phyloP scores from a whole-genome alignment of 2,888 invertebrate species.

The Chloromyia formosa region DNA sequence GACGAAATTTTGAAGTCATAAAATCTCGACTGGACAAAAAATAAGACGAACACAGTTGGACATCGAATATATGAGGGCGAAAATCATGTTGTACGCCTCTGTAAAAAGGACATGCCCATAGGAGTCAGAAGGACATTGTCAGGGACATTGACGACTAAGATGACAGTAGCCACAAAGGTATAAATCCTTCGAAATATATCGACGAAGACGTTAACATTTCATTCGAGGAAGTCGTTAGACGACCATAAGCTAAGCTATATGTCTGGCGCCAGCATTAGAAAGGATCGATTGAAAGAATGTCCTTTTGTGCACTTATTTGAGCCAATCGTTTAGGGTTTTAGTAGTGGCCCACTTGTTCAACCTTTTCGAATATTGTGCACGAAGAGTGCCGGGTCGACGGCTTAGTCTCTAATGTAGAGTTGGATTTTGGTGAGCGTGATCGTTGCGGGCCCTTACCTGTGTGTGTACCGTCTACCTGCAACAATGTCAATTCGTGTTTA shows the following conservation, averaged over 20 bases:
- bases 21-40: conserved; percentile 24
- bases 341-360: conserved; percentile 9
- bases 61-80: conserved; percentile 22
- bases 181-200: conserved; percentile 36
- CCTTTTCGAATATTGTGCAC: conserved; percentile 10
- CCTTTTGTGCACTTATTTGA: conserved; percentile 37
- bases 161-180: conserved; percentile 28
- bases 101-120: not conserved
- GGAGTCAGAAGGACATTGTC: not conserved
- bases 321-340: conserved; percentile 11
- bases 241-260: conserved; percentile 55
- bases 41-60: conserved; percentile 31
- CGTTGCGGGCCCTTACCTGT: not conserved
- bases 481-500: conserved; percentile 42
- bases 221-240: conserved; percentile 43
- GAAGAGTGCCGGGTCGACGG: no score
- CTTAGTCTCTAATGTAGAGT: not conserved
- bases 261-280: conserved; percentile 64
- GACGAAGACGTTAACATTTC: conserved; percentile 28
- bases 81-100: not conserved
- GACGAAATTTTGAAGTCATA: conserved; percentile 41
- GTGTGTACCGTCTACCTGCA: conserved; percentile 47
- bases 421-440: not conserved
- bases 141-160: conserved; percentile 11
- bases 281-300: conserved; percentile 46